Conservation (phyloP, 2,888 invertebrate genomes). For the Seira musarum region DNA sequence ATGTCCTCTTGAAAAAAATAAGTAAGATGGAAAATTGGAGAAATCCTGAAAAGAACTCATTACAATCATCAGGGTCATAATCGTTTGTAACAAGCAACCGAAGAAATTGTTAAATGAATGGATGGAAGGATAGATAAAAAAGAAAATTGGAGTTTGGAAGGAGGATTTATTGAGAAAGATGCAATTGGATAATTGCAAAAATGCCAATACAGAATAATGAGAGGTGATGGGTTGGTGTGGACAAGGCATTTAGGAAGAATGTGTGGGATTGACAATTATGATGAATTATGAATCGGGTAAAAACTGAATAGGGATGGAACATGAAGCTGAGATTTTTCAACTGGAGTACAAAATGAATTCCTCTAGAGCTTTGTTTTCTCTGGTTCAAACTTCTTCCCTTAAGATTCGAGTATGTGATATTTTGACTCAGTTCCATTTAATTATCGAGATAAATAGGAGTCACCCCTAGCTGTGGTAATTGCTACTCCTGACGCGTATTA, state of each 20-base stretch:
- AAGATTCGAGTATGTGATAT: neutral
- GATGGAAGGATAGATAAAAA: neutral
- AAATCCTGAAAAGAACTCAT: neutral
- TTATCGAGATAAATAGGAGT: neutral
- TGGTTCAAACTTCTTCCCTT: neutral
- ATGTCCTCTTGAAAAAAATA: neutral
- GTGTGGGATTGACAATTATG: neutral
- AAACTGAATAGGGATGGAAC: too few species aligned
- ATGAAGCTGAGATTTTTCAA: too few species aligned
- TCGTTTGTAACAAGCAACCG: neutral
- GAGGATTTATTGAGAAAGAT: neutral
- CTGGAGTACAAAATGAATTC: too few species aligned
- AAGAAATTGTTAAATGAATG: neutral
- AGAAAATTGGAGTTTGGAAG: neutral
- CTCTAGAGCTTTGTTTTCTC: too few species aligned
- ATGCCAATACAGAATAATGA: neutral
- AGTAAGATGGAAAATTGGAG: neutral
- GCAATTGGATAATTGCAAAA: neutral
- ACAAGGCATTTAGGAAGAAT: neutral
- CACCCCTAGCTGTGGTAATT: neutral
- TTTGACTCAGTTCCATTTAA: neutral
- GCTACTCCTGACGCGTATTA: neutral
- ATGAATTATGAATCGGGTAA: too few species aligned
- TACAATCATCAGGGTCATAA: neutral
- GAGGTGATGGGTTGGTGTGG: too few species aligned